A percentile compares a stretch with the other conserved stretches of the same genome.
These are phyloP conservation scores for Eulemur macaco DNA, from an alignment of 2,113 vertebrate species.

Conservation along the genomic window DNA sequence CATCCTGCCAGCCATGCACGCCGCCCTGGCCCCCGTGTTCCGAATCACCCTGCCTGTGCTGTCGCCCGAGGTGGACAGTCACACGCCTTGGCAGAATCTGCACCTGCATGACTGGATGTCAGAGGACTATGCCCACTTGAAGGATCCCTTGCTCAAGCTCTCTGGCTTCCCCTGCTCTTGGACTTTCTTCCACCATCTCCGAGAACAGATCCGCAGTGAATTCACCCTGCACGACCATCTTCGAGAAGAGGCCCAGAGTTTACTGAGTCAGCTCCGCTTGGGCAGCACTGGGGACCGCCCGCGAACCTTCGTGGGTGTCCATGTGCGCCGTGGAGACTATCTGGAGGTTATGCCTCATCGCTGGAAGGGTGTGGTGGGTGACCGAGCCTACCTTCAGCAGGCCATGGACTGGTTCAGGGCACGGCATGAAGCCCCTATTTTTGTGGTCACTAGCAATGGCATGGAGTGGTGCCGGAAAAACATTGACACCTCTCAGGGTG, in stretches of 20 bases:
- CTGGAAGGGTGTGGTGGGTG: slow-evolving; percentile 81
- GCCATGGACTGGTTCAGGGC: slow-evolving; percentile 81
- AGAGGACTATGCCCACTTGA: slow-evolving; percentile 55
- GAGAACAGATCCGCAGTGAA: slow-evolving; percentile 71
- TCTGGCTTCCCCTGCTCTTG: slow-evolving; percentile 80
- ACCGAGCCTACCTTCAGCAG: slow-evolving; percentile 70
- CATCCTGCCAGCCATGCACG: slow-evolving; percentile 71
- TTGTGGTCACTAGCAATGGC: slow-evolving; percentile 81
- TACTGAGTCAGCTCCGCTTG: slow-evolving; percentile 37
- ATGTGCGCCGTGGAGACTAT: slow-evolving; percentile 81
- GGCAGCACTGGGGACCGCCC: fast-evolving
- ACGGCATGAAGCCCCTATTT: slow-evolving; percentile 69
- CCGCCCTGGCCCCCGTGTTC: slow-evolving; percentile 43
- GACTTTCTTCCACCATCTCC: slow-evolving; percentile 82
- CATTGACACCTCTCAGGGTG: slow-evolving; percentile 70
- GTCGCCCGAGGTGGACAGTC: neutral
- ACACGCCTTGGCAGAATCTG: neutral
- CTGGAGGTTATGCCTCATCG: slow-evolving; percentile 67
- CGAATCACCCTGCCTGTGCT: slow-evolving; percentile 72
- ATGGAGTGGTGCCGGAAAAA: slow-evolving; percentile 82
- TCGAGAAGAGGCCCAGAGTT: slow-evolving; percentile 36
- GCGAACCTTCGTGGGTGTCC: slow-evolving; percentile 77
- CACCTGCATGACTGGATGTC: slow-evolving; percentile 78
- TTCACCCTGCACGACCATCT: slow-evolving; percentile 79
- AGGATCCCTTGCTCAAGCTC: slow-evolving; percentile 58